Base-by-base conservation (phyloP, 2,797 vertebrate species). In the Adrianichthys oophorus region DNA sequence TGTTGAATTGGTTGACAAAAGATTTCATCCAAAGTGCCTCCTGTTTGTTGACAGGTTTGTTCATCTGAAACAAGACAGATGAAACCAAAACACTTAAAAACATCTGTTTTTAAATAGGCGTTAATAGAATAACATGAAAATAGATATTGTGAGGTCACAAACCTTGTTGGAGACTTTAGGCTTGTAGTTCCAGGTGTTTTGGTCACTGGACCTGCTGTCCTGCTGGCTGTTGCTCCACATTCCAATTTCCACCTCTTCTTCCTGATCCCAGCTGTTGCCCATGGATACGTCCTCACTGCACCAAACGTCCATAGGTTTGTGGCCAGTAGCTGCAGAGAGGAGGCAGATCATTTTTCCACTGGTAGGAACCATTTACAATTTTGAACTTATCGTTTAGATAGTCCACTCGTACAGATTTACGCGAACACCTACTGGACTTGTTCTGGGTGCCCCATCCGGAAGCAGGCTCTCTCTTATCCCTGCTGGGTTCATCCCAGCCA, bases 181-280 rank as follows among this genome's bases (percentile, higher is more conserved):
- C 79, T 93, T 93, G 80, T 96, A 96, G 40, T 94, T 92, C 86
- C 95, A 94, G 93, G 93, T 96, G 88, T 94, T 94, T 72, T 93
- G 87, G 61, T 94, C 94, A 12, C 92, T 90, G 71, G 90, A 93
- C 67, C 88, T 78, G 84, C 62, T 90, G 70, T 94, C 95, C 79
- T 95, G 95, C 85, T 95, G 95, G 73, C 87, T 94, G 78, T 95
- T 95, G 79, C 92, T 97, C 98, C 98, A 99, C 95, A 98, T 97
- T 76, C 97, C 97, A 41, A 99, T 97, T 90, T 99, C 96, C 0
- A 96, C 95, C 74, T 97, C 96, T 52, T 96, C 97, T 59, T 98
- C 95, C 60, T 95, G 95, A 79, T 97, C 96, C 95, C 95, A 97
- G 92, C 91, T 92, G 54, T 94, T 90, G 45, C 92, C 56, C 91